These are phyloP conservation scores for Oscheius sp. DNA, from an alignment of 2,888 invertebrate genomes.

Conservation along the genomic window DNA sequence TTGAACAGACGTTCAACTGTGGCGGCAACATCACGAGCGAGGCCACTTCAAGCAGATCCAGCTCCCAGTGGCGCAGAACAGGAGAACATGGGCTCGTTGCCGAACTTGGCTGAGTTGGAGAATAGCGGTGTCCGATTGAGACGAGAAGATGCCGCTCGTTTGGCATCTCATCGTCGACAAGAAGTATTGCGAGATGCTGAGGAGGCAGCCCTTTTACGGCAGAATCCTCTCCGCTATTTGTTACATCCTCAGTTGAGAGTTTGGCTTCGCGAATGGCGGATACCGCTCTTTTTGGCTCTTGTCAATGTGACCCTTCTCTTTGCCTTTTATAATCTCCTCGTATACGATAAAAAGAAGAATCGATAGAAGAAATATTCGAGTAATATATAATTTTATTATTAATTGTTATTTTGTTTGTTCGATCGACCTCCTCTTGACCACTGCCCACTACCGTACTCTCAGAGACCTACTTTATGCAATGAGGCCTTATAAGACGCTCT, in stretches of 20 bases:
- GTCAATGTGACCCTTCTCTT: constrained; percentile 69
- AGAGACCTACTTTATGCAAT: constrained; percentile 25
- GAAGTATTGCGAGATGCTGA: constrained; percentile 90
- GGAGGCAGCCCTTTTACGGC: constrained; percentile 89
- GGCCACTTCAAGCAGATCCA: constrained; percentile 42
- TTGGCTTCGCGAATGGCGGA: constrained; percentile 71
- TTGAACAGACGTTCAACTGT: constrained; percentile 69
- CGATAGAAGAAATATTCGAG: constrained; percentile 19
- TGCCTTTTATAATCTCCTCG: constrained; percentile 71
- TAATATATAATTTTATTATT: not conserved
- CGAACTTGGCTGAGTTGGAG: constrained; percentile 81
- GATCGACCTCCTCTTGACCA: constrained; percentile 22
- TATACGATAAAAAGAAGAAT: constrained; percentile 62
- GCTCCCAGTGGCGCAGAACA: constrained; percentile 23
- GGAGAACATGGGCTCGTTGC: constrained; percentile 84
- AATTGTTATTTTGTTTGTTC: too few species aligned
- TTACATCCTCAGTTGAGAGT: constrained; percentile 98
- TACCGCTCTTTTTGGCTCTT: constrained; percentile 68
- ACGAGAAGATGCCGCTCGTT: constrained; percentile 83
- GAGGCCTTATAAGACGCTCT: constrained; percentile 25
- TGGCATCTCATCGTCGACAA: constrained; percentile 93
- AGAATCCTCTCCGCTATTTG: constrained; percentile 93
- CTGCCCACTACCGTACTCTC: constrained; percentile 22
- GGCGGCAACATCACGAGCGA: constrained; percentile 65
- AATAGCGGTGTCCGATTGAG: constrained; percentile 78